Evolutionary conservation across 1,140 invertebrate species (phyloP).

Genomic region (Trachymyrmex cornetzi): DNA sequence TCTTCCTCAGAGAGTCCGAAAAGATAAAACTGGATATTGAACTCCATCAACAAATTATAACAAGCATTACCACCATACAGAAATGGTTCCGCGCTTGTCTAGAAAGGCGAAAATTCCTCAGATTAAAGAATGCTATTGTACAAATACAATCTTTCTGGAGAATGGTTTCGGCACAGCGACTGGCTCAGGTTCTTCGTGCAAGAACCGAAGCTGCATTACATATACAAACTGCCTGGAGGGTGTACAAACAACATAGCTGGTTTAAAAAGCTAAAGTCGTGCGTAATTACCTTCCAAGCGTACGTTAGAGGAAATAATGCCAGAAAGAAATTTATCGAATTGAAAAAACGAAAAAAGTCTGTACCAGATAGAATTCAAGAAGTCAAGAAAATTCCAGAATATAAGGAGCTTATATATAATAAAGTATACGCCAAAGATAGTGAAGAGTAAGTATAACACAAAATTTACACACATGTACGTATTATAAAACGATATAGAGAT

Average conservation of each 20-base stretch:
- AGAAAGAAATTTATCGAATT: conserved; percentile 86
- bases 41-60: conserved; percentile 97
- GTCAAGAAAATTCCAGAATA: conserved; percentile 62
- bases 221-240: conserved; percentile 93
- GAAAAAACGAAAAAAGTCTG: conserved; percentile 81
- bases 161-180: conserved; percentile 88
- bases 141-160: conserved; percentile 93
- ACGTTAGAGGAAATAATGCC: conserved; percentile 89
- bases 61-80: conserved; percentile 96
- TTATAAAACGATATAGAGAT: not conserved
- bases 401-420: conserved; percentile 58
- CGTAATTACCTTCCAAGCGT: conserved; percentile 91
- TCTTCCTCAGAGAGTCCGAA: conserved; percentile 97
- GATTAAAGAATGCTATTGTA: conserved; percentile 91
- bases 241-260: conserved; percentile 89
- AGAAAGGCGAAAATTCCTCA: conserved; percentile 92
- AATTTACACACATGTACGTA: not conserved
- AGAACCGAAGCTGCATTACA: conserved; percentile 89
- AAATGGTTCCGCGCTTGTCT: conserved; percentile 95
- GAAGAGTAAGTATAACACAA: conserved; percentile 68
- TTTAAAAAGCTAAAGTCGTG: conserved; percentile 89
- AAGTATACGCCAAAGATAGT: conserved; percentile 49
- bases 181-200: conserved; percentile 81
- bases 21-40: conserved; percentile 96
- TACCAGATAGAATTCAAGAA: conserved; percentile 55